A percentile compares a stretch with the other conserved stretches of the same genome.
phyloP scores from a whole-genome alignment of 2,888 invertebrate species.

The Agrochola macilenta region DNA sequence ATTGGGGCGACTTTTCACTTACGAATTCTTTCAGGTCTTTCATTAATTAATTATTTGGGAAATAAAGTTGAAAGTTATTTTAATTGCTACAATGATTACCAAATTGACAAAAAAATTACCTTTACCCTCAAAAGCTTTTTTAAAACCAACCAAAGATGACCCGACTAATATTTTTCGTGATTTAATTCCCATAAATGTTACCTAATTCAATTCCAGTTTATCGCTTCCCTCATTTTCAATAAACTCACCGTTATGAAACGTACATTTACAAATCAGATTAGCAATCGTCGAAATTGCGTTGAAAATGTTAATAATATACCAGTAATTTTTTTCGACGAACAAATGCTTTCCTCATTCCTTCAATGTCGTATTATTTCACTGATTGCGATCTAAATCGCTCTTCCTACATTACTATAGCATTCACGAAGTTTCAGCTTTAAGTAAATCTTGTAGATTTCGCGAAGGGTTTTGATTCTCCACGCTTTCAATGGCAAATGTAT shows the following conservation, averaged over 20 bases:
- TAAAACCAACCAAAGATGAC: neutral
- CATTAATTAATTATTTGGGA: neutral
- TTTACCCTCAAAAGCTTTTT: neutral
- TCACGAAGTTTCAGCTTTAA: constrained; percentile 63
- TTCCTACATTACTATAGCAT: constrained; percentile 43
- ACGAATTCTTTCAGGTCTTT: neutral
- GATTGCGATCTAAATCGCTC: constrained; percentile 67
- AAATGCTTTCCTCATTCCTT: constrained; percentile 53
- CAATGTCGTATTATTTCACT: constrained; percentile 56
- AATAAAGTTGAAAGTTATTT: neutral
- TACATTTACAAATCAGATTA: constrained; percentile 49
- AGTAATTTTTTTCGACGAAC: constrained; percentile 28
- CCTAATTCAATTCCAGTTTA: neutral
- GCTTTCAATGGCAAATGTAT: constrained; percentile 73
- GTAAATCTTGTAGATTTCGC: constrained; percentile 69
- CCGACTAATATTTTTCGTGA: neutral
- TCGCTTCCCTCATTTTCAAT: constrained; percentile 3
- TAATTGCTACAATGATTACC: neutral
- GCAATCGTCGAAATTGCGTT: constrained; percentile 40
- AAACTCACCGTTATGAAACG: constrained; percentile 14
- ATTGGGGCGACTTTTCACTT: neutral
- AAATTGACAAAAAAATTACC: neutral
- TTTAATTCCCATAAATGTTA: neutral
- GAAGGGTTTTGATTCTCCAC: constrained; percentile 64
- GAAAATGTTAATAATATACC: constrained; percentile 22